A percentile compares a stretch with the other conserved stretches of the same genome.
These are phyloP conservation scores for Callaeas wilsoni DNA, from an alignment of 2,113 vertebrate genomes.

Conservation along the genomic window DNA sequence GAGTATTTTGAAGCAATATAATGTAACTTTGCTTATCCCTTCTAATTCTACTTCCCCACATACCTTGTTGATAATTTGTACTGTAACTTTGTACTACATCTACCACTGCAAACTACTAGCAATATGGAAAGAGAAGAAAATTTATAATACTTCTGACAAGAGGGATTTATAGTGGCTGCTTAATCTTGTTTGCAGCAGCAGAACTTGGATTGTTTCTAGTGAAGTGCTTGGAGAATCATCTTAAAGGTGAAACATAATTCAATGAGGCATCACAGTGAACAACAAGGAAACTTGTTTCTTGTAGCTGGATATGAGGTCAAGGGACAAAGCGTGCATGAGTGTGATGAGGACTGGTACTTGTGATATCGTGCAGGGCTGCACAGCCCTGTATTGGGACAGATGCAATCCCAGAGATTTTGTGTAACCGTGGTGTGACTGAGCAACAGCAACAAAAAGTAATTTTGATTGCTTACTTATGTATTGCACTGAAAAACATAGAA, in stretches of 20 bases:
- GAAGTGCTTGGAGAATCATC: background rate
- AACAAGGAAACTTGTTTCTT: background rate
- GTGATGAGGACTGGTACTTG: background rate
- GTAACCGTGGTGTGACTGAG: background rate
- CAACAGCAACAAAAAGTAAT: background rate
- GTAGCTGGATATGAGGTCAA: background rate
- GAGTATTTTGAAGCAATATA: background rate
- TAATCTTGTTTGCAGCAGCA: conserved; percentile 9
- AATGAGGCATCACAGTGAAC: background rate
- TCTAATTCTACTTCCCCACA: background rate
- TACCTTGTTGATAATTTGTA: background rate
- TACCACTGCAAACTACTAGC: background rate
- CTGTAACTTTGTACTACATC: background rate
- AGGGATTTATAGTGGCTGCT: background rate
- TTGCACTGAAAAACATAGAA: background rate
- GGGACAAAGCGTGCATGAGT: background rate
- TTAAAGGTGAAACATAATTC: background rate
- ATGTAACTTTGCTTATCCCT: background rate
- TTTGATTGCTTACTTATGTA: background rate
- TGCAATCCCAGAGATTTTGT: background rate
- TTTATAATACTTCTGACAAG: background rate
- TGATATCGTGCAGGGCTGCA: background rate
- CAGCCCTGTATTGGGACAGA: background rate
- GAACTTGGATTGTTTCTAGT: background rate
- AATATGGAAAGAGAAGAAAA: background rate